Base-by-base conservation (phyloP, 2,797 vertebrate species). In the Rhadinocentrus ornatus region DNA sequence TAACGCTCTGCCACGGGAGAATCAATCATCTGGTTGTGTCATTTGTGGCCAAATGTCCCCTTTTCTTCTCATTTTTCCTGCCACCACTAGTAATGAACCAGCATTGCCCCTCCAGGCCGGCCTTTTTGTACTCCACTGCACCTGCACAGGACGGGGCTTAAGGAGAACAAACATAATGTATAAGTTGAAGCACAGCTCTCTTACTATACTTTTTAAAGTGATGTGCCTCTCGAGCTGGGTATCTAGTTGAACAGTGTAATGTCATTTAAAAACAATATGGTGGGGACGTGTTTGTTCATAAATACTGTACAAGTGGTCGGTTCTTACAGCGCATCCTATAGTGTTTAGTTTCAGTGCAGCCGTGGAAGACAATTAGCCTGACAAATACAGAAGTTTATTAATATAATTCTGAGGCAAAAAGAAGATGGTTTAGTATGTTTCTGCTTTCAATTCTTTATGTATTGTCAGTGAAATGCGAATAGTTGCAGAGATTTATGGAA, bases 71-170 rank as follows among this genome's bases (percentile, higher is more conserved):
- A 63, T 58, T 65, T 57, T 61, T 50, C 34, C 66, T 48, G 3
- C 39, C 75, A 18, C 61, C 10, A 8, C 64, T 44, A 22, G 60
- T 75, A 41, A 84, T 55, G 78, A 81, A 59, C 60, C 66, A 39
- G 62, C 2, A 53, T 71, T 3, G 26, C 24, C 71, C 87, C 83
- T 84, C 63, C 73, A 78, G 85, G 80, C 82, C 24, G 5, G 8
- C 71, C 63, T 87, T 68, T 80, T 69, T 84, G 82, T 86, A 69
- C 77, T 78, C 18, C 0, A 7, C 69, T 85, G 85, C 78, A 85
- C 67, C 46, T 5, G 71, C 6, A 53, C 32, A 54, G 73, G 74
- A 69, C 66, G 53, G 62, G 68, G 58, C 63, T 69, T 1, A 29
- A 75, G 48, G 71, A 81, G 80, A 85, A 86, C 83, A 89, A 84